Evolutionary conservation across 2,888 invertebrate species (phyloP), one percentile per base, ranked within the genome.

Genomic region (Drosophila affinis): DNA sequence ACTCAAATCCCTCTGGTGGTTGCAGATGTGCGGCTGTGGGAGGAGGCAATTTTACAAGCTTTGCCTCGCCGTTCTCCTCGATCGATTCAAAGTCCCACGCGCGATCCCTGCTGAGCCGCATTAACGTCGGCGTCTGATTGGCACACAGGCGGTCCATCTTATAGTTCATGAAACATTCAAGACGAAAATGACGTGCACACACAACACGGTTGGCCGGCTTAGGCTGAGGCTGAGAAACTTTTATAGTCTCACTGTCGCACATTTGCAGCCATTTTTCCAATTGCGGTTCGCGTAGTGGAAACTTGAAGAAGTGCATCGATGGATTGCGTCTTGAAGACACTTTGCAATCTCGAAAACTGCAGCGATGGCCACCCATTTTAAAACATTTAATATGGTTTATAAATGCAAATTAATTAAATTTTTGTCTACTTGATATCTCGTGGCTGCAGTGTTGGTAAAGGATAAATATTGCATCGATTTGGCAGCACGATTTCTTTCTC

Each of bases 361-460:
- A 94, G n/a, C 93, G 92, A 69, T 93, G 93, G 3, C 94, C 94
- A 46, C 93, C 94, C 94, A 94, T 93, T 57, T 24, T 24, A 24
- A 46, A 79, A 14, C 14, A 10, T 32, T 32, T 10, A 32, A 10
- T 10, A 32, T 10, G 32, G 9, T 9, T 9, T 29, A 0, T 9
- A 9, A 29, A 29, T 29, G 2, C 29, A 9, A 29, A 29, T 29
- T 24, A 5, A 24, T 24, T 5, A 4, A 32, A 3, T 32, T 10
- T 3, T 32, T 10, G 10, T 32, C 10, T 10, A 10, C 3, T 29
- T 29, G 9, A 29, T 9, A 9, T 29, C 29, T 9, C 9, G 29
- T 24, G 29, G 9, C 29, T 29, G 9, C 9, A 29, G 29, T 29
- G 29, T 29, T 29, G 29, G 29, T 29, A 9, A 29, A 9, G 24